phyloP scores from a whole-genome alignment of 2,797 vertebrate species.

The Echiichthys vipera region DNA sequence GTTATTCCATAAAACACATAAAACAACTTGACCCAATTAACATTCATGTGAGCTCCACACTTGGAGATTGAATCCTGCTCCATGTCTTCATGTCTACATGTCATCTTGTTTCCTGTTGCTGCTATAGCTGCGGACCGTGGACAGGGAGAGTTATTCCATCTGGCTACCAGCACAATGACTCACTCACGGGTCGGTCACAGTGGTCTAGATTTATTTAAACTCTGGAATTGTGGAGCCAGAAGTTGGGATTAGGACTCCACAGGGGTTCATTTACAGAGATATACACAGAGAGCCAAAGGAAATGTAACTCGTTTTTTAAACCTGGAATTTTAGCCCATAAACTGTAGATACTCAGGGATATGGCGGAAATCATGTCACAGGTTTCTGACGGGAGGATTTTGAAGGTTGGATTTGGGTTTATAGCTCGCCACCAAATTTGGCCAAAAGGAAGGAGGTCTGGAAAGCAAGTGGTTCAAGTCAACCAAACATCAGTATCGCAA shows the following conservation, averaged over 20 bases:
- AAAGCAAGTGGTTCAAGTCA: background rate
- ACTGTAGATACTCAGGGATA: slow-evolving; percentile 12
- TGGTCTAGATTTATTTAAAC: slow-evolving; percentile 36
- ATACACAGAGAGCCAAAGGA: slow-evolving; percentile 8
- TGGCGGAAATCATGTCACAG: slow-evolving; percentile 6
- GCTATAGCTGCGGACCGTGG: slow-evolving; percentile 9
- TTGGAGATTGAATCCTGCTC: slow-evolving; percentile 5
- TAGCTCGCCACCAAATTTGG: background rate
- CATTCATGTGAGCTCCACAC: background rate
- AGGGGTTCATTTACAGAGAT: slow-evolving; percentile 34
- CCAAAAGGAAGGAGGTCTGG: background rate
- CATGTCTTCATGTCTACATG: slow-evolving; percentile 20
- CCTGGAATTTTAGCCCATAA: slow-evolving; percentile 24
- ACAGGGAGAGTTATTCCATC: slow-evolving; percentile 45
- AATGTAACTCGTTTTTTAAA: slow-evolving; percentile 6
- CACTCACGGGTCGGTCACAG: slow-evolving; percentile 25
- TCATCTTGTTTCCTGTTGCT: slow-evolving; percentile 43
- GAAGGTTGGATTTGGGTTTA: slow-evolving; percentile 23
- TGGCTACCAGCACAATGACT: slow-evolving; percentile 44
- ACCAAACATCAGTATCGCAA: background rate
- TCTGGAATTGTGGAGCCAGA: slow-evolving; percentile 18
- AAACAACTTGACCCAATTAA: background rate
- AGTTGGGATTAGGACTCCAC: slow-evolving; percentile 26
- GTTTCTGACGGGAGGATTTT: background rate
- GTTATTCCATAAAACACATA: background rate